A percentile compares a stretch with the other conserved stretches of the same genome.
Evolutionary conservation across 2,888 invertebrate genomes (phyloP).

Genomic region (Strigamia maritima): DNA sequence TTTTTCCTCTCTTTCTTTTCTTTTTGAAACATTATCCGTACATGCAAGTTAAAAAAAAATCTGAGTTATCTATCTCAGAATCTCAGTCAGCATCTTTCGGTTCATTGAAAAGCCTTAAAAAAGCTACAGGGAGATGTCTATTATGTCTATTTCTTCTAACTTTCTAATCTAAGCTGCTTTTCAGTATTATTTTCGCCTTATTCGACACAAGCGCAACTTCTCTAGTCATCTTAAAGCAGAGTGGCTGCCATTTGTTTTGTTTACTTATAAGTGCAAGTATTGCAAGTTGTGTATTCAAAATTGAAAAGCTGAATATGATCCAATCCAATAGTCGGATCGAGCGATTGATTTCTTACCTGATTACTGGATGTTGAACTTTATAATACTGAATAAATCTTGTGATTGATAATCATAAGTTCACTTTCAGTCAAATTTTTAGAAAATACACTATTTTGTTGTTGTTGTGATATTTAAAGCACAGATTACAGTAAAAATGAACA

Average conservation of each 20-base stretch:
- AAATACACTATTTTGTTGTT: not conserved
- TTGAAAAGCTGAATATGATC: not conserved
- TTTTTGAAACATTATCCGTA: slow-evolving; percentile 1
- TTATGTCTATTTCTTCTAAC: not conserved
- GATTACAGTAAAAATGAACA: too few species aligned
- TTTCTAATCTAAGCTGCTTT: not conserved
- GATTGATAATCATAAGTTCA: slow-evolving; percentile 11
- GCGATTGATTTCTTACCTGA: slow-evolving; percentile 9
- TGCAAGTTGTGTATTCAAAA: slow-evolving; percentile 25
- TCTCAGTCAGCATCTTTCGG: slow-evolving; percentile 23
- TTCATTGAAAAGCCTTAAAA: not conserved
- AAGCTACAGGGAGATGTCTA: not conserved
- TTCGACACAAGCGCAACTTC: slow-evolving; percentile 16
- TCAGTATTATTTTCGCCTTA: not conserved
- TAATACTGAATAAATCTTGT: slow-evolving; percentile 32
- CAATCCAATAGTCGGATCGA: slow-evolving; percentile 1
- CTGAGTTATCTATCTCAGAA: slow-evolving; percentile 17
- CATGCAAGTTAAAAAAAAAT: slow-evolving; percentile 20
- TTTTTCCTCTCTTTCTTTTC: not conserved
- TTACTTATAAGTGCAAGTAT: slow-evolving; percentile 6
- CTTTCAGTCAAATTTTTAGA: not conserved
- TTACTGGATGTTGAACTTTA: slow-evolving; percentile 32
- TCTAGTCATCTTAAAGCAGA: slow-evolving; percentile 34
- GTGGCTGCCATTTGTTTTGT: slow-evolving; percentile 5
- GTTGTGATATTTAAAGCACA: too few species aligned